Evolutionary conservation across 2,888 invertebrate species (phyloP).

Genomic region (Amphipyra tragopoginis): DNA sequence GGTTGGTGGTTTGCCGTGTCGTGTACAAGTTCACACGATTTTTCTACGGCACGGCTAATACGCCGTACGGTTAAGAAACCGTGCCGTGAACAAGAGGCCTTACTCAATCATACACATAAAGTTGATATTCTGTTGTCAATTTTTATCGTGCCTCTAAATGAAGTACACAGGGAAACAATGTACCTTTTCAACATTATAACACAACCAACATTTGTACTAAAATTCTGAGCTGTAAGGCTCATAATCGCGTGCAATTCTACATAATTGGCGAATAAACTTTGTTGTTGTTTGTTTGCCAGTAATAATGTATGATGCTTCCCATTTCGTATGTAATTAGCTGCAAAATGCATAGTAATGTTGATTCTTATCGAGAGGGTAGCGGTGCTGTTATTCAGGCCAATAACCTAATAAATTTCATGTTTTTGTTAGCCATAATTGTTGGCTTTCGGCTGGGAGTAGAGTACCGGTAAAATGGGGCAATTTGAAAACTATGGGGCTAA

Average conservation of each 20-base stretch:
- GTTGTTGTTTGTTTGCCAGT: slow-evolving; percentile 28
- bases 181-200: neutral
- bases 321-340: slow-evolving; percentile 35
- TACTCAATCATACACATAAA: slow-evolving; percentile 21
- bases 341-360: slow-evolving; percentile 37
- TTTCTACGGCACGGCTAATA: too few relatives aligned
- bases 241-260: slow-evolving; percentile 8
- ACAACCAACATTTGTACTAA: slow-evolving; percentile 5
- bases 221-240: slow-evolving; percentile 5
- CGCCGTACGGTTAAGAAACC: too few relatives aligned
- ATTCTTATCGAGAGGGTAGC: slow-evolving; percentile 22
- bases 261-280: slow-evolving; percentile 27
- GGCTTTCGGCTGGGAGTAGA: neutral
- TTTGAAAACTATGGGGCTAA: too few relatives aligned
- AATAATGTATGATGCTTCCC: slow-evolving; percentile 32
- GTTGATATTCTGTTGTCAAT: slow-evolving; percentile 33
- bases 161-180: slow-evolving; percentile 6
- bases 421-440: slow-evolving; percentile 9
- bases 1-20: too few relatives aligned
- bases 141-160: slow-evolving; percentile 24
- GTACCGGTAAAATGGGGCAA: neutral
- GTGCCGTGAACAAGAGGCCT: neutral
- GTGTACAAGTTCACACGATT: too few relatives aligned
- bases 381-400: slow-evolving; percentile 14
- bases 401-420: slow-evolving; percentile 12